Base-by-base conservation (phyloP, 1,140 invertebrate species). In the Hycleus phaleratus region DNA sequence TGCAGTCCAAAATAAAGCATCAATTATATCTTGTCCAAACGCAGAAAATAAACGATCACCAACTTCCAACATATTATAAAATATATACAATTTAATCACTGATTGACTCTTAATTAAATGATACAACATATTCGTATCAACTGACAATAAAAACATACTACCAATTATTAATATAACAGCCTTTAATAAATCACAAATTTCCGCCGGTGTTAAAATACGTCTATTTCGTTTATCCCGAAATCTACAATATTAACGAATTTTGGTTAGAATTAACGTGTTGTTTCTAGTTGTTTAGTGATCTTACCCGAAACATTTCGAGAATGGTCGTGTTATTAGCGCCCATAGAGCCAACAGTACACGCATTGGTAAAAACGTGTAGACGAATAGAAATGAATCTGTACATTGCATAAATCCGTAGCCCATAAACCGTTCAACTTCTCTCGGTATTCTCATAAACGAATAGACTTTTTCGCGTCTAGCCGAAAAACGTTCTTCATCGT, bases 31-130 rank as follows among this genome's bases (percentile, higher is more conserved):
- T 79, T 99, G 97, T 3, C 96, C 96, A 81, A 99, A 97, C 25
- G 93, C 93, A 53, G 94, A 97, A 70, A 98, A 91, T 46, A 99
- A 77, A 62, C 92, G 81, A 77, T 98, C 96, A 12, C 91, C 93
- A 42, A 97, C 95, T 81, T 99, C 97, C 48, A 99, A 77, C 94
- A 99, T 98, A 77, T 99, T 99, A 74, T 95, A 99, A 77, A 99
- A 97, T 72, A 99, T 96, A 73, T 99, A 99, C 46, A 99, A 77
- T 73, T 99, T 99, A 71, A 99, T 98, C 47, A 98, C 92, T 51
- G 95, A 96, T 73, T 99, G 97, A 68, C 93, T 96, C 74, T 98
- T 95, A 26, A 99, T 96, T 61, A 98, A 79, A 77, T 99, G 97
- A 77, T 99, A 99, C 79, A 99, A 87, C 80, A 98, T 93, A 60